These are phyloP conservation scores for Rousettus madagascariensis DNA, from an alignment of 2,797 vertebrate genomes.

Conservation along the genomic window DNA sequence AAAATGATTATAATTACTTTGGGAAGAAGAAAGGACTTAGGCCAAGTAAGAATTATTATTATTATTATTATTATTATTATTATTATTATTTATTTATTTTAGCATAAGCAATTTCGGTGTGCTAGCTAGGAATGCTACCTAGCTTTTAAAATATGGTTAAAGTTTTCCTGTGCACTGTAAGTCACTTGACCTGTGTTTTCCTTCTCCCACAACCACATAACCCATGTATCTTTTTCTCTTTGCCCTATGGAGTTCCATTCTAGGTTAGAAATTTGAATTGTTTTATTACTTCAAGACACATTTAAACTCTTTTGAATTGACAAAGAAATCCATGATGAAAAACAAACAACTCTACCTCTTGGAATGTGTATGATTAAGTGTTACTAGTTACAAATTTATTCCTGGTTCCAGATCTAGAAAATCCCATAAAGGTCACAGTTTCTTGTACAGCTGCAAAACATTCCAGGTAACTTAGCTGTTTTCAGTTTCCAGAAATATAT, in stretches of 20 bases:
- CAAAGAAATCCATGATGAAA: conserved; percentile 47
- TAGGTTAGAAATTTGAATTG: conserved; percentile 62
- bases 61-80: too few relatives aligned
- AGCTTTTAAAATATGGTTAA: neutral
- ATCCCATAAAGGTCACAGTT: conserved; percentile 3
- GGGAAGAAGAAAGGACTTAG: neutral
- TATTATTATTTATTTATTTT: neutral
- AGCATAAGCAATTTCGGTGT: neutral
- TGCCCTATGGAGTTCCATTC: conserved; percentile 48
- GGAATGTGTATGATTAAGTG: conserved; percentile 32
- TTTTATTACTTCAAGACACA: conserved; percentile 55
- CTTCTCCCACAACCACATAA: neutral
- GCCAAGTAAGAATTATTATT: neutral
- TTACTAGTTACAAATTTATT: conserved; percentile 55
- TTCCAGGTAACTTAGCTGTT: neutral
- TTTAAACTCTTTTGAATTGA: conserved; percentile 1
- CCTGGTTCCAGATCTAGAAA: conserved; percentile 41
- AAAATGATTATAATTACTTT: neutral
- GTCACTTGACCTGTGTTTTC: neutral
- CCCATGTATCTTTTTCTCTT: neutral
- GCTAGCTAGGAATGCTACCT: neutral
- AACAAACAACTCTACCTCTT: neutral
- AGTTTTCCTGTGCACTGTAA: neutral
- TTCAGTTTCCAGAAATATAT: neutral
- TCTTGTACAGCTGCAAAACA: neutral